Base-by-base conservation (phyloP, 2,797 vertebrate genomes). In the Enteromius paludinosus region DNA sequence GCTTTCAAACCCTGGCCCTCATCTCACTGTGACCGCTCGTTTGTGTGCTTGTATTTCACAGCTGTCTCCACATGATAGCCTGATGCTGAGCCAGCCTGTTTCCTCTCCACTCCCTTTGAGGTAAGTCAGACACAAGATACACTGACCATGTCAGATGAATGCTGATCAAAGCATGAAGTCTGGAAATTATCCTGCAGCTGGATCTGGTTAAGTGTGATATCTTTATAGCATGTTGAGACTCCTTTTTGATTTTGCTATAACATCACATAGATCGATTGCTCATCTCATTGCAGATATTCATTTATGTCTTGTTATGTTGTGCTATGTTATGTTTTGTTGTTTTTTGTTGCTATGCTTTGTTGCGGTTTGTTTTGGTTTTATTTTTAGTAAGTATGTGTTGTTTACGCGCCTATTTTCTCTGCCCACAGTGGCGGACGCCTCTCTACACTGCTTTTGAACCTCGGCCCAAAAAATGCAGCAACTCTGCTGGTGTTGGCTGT, bases 11-110 rank as follows among this genome's bases (percentile, higher is more conserved):
- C 35, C 11, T 75, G 47, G 47, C 47, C 47, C 47, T 82, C 35
- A 23, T 45, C 56, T 82, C 35, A 47, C 23, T 62, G 70, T 73
- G 9, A 54, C 5, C 33, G 15, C 68, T 14, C 75, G 45, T 77
- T 25, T 78, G 71, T 75, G 61, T 86, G 45, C 18, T 68, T 82
- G 25, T 78, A 86, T 85, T 81, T 91, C 87, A 62, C 91, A 99
- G 98, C 93, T 99, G 81, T 99, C 98, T 79, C 98, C 98, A 71
- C 97, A 99, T 3, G 98, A 99, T 92, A 98, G 95, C 89, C 93
- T 99, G 91, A 97, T 99, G 88, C 95, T 99, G 89, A 98, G 98
- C 93, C 98, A 99, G 74, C 98, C 98, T 61, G 96, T 99, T 86
- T 99, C 97, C 83, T 98, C 98, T 73, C 98, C 98, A 14, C 96